Percentiles rank a stretch among this genome's conserved stretches.
Evolutionary conservation across 2,797 vertebrate species (phyloP).

Genomic region (Labeo calbasu): DNA sequence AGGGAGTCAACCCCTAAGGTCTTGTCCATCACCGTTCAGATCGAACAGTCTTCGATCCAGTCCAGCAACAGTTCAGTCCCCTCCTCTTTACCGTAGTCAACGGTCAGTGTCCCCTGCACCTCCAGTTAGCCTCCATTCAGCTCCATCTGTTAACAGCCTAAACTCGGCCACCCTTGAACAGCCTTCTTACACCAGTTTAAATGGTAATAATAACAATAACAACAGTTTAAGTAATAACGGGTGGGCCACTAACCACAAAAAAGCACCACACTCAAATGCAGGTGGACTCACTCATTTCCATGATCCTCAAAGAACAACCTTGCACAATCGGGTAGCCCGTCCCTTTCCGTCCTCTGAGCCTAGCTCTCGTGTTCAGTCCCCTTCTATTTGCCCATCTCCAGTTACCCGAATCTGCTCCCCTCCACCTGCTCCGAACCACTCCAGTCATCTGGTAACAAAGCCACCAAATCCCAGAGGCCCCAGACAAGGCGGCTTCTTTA

Average conservation of each 20-base stretch:
- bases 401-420: constrained; percentile 69
- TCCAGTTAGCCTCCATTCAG: constrained; percentile 49
- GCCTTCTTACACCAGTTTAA: constrained; percentile 43
- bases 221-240: constrained; percentile 42
- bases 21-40: constrained; percentile 53
- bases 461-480: constrained; percentile 71
- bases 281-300: constrained; percentile 50
- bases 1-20: constrained; percentile 54
- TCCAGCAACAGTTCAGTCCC: constrained; percentile 52
- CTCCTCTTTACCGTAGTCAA: constrained; percentile 53
- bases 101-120: constrained; percentile 47
- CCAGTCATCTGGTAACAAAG: constrained; percentile 69
- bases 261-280: constrained; percentile 36
- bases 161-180: constrained; percentile 40
- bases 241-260: constrained; percentile 59
- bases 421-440: constrained; percentile 65
- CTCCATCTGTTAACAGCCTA: constrained; percentile 22
- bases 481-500: constrained; percentile 68
- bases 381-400: constrained; percentile 66
- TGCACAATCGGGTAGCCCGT: constrained; percentile 76
- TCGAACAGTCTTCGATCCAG: constrained; percentile 56
- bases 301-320: constrained; percentile 62
- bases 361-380: constrained; percentile 81
- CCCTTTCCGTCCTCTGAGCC: constrained; percentile 82
- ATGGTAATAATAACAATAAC: constrained; percentile 69